A percentile compares a stretch with the other conserved stretches of the same genome.
phyloP scores from a whole-genome alignment of 2,113 vertebrate genomes.

The Oncorhynchus keta region DNA sequence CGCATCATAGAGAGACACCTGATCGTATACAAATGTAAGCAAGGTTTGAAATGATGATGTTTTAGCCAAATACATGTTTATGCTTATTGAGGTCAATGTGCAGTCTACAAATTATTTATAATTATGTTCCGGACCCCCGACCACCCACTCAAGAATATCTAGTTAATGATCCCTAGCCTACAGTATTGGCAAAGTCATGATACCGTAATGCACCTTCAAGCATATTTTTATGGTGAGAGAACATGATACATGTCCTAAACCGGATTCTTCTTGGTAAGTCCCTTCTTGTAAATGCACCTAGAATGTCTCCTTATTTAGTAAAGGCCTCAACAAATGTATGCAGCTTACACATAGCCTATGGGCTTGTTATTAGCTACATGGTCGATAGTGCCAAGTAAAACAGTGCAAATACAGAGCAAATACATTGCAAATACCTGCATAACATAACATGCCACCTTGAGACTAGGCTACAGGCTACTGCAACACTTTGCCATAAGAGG shows the following conservation, averaged over 20 bases:
- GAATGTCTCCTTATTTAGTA: background rate
- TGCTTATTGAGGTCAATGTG: too few species aligned
- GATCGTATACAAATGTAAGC: too few species aligned
- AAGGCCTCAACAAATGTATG: background rate
- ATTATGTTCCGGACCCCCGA: too few species aligned
- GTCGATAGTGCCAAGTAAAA: slow-evolving; percentile 8
- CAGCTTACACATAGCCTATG: background rate
- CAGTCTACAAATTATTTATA: too few species aligned
- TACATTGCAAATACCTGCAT: slow-evolving; percentile 16
- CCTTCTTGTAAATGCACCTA: background rate
- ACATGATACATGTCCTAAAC: slow-evolving; percentile 3
- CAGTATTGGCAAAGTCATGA: too few species aligned
- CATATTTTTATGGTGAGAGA: background rate
- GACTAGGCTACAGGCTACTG: slow-evolving; percentile 9
- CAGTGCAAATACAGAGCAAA: slow-evolving; percentile 20
- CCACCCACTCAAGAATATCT: too few species aligned
- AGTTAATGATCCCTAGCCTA: too few species aligned
- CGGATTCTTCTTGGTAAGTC: background rate
- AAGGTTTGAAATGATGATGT: too few species aligned
- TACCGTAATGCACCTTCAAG: background rate
- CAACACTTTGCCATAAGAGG: background rate
- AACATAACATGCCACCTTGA: slow-evolving; percentile 9
- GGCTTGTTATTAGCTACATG: background rate
- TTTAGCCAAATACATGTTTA: too few species aligned
- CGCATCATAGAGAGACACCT: too few species aligned